Evolutionary conservation across 92 coral and sea anemone genomes (phyloP), one percentile per base, ranked within the genome.

Genomic region (Palythoa heliodiscus): DNA sequence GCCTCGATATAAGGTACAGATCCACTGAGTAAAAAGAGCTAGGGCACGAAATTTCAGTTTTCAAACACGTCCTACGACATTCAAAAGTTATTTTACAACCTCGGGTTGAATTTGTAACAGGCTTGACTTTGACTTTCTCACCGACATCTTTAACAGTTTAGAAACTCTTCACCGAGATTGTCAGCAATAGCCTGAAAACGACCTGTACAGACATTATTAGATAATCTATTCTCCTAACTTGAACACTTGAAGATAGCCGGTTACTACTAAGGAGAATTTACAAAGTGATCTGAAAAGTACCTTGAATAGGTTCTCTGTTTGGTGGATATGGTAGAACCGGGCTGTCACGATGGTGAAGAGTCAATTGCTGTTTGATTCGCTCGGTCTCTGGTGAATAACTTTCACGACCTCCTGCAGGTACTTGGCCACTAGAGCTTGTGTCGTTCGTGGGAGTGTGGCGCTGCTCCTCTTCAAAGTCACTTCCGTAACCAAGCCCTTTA

Each of bases 381-480:
- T 94, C 93, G 61, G 73, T 86, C 37, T 94, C 95, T 11, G 90
- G 91, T 70, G 76, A 50, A 71, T 82, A 84, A 14, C 73, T 60
- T n/a, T 79, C 73, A 7, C 19, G 84, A 1, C 84, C 10, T 29
- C 82, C 66, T 50, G 77, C 54, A 16, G 89, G 69, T 50, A 76
- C 86, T 52, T 91, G 94, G 54, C 87, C 64, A 52, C 95, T 87
- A 77, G 98, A 84, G 15, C 82, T 88, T 88, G 90, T 87, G 50
- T 95, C 98, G 76, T 94, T 94, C 14, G 95, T 87, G 23, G 95
- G 89, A n/a, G 77, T 82, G 69, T 84, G 72, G 11, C 90, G 90
- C 54, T 86, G 82, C 73, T 94, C 98, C 77, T 92, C 98, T 39
- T 94, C 98, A 78, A 92, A 87, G 86, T 94, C 98, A 68, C 98